These are phyloP conservation scores for Orthonyx spaldingii DNA, from an alignment of 2,113 vertebrate genomes.

Conservation along the genomic window DNA sequence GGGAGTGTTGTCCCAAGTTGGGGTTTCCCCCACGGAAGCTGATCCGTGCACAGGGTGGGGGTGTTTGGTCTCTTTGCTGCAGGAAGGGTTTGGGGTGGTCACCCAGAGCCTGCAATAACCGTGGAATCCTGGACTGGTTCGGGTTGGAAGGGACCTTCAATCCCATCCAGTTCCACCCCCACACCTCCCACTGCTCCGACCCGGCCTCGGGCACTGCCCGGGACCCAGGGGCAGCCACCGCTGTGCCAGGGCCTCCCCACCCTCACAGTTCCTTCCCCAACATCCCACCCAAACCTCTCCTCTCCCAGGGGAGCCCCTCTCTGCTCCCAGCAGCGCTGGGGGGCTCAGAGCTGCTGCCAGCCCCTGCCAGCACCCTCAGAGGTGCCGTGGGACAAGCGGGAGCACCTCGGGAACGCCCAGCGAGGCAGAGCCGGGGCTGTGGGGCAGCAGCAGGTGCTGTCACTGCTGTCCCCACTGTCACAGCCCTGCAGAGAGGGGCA, in stretches of 20 bases:
- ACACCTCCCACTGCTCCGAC: not conserved
- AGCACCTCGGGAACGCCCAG: not conserved
- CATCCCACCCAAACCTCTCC: not conserved
- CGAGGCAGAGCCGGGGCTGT: not conserved
- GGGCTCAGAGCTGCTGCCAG: not conserved
- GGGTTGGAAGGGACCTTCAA: not conserved
- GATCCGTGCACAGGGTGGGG: fast-evolving
- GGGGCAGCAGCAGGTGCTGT: not conserved
- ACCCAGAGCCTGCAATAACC: not conserved
- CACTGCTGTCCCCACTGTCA: not conserved
- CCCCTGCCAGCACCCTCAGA: not conserved
- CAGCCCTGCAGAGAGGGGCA: not conserved
- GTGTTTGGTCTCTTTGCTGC: fast-evolving
- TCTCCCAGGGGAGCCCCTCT: not conserved
- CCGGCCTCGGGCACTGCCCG: not conserved
- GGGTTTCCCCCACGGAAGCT: not conserved
- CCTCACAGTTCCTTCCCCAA: not conserved
- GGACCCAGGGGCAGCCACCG: not conserved
- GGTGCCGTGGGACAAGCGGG: not conserved
- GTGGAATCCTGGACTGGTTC: too few species aligned
- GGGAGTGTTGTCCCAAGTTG: not conserved
- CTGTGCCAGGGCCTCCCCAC: not conserved
- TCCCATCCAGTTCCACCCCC: not conserved
- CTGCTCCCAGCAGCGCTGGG: not conserved
- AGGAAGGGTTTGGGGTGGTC: not conserved